Conservation (phyloP, 1,140 invertebrate species). For the Drosophila fuyamai region DNA sequence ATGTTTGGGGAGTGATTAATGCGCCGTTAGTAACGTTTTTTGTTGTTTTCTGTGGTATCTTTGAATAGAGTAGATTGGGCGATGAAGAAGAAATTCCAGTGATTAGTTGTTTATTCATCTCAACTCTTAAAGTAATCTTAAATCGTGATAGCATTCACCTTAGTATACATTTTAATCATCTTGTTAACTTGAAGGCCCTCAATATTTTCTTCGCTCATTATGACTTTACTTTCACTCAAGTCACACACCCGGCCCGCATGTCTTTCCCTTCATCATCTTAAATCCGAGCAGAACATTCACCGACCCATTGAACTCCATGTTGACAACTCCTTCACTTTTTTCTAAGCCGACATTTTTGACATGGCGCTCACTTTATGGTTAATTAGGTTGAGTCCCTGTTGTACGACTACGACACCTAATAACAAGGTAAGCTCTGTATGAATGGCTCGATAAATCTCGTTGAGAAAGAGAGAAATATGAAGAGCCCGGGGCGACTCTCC, state of each 20-base stretch:
- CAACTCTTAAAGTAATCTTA: too few species aligned
- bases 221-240: constrained; percentile 19
- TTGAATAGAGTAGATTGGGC: too few species aligned
- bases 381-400: constrained; percentile 79
- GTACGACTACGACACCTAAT: constrained; percentile 76
- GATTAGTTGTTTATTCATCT: too few species aligned
- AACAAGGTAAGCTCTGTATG: constrained; percentile 44
- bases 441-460: constrained; percentile 26
- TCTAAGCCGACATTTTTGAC: constrained; percentile 76
- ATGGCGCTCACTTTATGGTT: constrained; percentile 75
- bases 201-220: not conserved
- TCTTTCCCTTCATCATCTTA: not conserved
- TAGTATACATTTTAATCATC: not conserved
- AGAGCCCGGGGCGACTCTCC: constrained; percentile 15
- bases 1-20: constrained; percentile 61
- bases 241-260: not conserved
- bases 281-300: constrained; percentile 32
- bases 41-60: not conserved
- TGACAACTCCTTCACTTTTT: constrained; percentile 32
- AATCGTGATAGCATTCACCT: too few species aligned
- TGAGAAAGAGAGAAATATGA: constrained; percentile 15
- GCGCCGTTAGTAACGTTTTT: constrained; percentile 43
- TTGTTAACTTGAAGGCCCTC: not conserved
- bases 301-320: constrained; percentile 9
- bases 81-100: too few species aligned